Conservation (phyloP, 2,888 invertebrate species). For the Buathra laborator region DNA sequence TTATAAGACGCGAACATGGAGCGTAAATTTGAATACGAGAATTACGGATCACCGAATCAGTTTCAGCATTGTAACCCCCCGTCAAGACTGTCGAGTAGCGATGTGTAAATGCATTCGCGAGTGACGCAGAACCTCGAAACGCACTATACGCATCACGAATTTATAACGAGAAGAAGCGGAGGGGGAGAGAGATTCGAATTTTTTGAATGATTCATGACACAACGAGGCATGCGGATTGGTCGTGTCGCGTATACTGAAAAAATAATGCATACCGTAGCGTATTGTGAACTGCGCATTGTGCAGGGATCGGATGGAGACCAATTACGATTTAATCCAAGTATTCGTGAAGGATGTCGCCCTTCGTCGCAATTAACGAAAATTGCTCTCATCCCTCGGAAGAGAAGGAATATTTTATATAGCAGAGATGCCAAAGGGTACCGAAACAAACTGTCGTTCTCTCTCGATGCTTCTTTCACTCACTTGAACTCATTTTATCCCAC, state of each 20-base stretch:
- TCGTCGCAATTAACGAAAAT: slow-evolving; percentile 67
- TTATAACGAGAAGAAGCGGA: slow-evolving; percentile 55
- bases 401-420: slow-evolving; percentile 48
- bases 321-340: slow-evolving; percentile 48
- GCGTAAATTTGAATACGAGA: background rate
- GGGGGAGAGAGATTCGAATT: slow-evolving; percentile 42
- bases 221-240: background rate
- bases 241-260: slow-evolving; percentile 8
- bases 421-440: slow-evolving; percentile 34
- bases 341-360: slow-evolving; percentile 62
- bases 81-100: slow-evolving; percentile 13
- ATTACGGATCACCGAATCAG: slow-evolving; percentile 4
- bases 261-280: slow-evolving; percentile 38
- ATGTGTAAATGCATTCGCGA: slow-evolving; percentile 56
- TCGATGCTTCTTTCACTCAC: slow-evolving; percentile 59
- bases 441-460: slow-evolving; percentile 30
- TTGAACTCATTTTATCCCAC: slow-evolving; percentile 53
- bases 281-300: background rate
- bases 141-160: slow-evolving; percentile 65
- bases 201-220: slow-evolving; percentile 67
- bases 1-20: background rate
- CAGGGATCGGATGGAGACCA: slow-evolving; percentile 56
- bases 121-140: slow-evolving; percentile 66
- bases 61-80: background rate
- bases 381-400: slow-evolving; percentile 8